Evolutionary conservation across 2,797 vertebrate species (phyloP).

Genomic region (Pseudochirops corinnae): DNA sequence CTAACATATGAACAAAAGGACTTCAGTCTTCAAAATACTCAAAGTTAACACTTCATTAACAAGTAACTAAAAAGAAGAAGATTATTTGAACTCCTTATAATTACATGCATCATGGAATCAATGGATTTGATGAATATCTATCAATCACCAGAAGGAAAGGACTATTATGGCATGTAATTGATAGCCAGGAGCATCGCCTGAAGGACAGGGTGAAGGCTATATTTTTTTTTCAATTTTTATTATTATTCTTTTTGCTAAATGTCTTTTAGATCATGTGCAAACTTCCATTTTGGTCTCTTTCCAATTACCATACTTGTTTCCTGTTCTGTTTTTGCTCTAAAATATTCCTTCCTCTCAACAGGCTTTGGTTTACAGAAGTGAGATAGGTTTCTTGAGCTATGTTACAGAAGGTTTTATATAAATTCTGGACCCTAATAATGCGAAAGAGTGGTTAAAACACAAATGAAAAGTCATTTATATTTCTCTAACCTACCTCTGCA

Average conservation of each 20-base stretch:
- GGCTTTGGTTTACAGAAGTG: not conserved
- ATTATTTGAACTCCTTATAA: not conserved
- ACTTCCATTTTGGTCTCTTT: not conserved
- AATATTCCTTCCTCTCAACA: slow-evolving; percentile 6
- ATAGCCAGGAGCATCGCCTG: not conserved
- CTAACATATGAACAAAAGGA: slow-evolving; percentile 6
- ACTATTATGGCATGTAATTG: not conserved
- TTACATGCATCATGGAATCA: not conserved
- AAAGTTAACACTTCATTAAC: not conserved
- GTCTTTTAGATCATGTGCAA: not conserved
- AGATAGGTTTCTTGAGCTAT: not conserved
- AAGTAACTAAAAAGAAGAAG: not conserved
- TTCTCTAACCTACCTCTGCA: not conserved
- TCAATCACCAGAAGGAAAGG: not conserved
- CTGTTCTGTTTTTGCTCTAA: not conserved
- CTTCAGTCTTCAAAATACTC: not conserved
- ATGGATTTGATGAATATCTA: not conserved
- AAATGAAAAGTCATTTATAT: slow-evolving; percentile 5
- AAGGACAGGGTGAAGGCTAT: not conserved
- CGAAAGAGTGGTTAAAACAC: not conserved
- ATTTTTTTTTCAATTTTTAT: not conserved
- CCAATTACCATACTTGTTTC: not conserved
- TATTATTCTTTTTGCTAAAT: not conserved
- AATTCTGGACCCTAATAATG: not conserved
- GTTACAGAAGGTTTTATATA: not conserved